Conservation (phyloP, 2,113 vertebrate genomes). For the Entosphenus tridentatus region DNA sequence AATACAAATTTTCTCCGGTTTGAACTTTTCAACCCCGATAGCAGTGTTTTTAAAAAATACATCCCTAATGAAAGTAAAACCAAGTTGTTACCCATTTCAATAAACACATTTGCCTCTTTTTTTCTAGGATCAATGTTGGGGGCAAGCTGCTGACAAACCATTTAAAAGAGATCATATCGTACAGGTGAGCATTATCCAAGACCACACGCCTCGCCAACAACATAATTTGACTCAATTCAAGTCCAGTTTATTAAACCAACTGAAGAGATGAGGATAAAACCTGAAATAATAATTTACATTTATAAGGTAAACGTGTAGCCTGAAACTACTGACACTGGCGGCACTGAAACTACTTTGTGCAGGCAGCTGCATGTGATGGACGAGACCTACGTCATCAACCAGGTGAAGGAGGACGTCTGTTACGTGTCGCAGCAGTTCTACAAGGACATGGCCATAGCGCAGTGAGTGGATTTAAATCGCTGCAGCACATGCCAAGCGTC, state of each 20-base stretch:
- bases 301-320: too few species aligned
- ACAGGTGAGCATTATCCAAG: conserved; percentile 32
- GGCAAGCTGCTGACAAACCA: conserved; percentile 93
- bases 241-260: not conserved
- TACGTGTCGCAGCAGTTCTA: conserved; percentile 87
- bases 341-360: not conserved
- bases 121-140: conserved; percentile 65
- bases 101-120: conserved; percentile 6
- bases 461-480: conserved; percentile 28
- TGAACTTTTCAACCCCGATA: too few species aligned
- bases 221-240: not conserved
- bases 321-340: too few species aligned
- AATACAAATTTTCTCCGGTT: too few species aligned
- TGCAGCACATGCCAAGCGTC: too few species aligned
- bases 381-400: conserved; percentile 88
- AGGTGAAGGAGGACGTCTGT: conserved; percentile 95
- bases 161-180: conserved; percentile 93
- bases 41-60: too few species aligned
- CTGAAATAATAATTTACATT: too few species aligned
- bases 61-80: too few species aligned
- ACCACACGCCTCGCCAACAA: too few species aligned
- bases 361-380: conserved; percentile 97
- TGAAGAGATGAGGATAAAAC: not conserved
- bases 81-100: too few species aligned
- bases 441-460: conserved; percentile 73